Base-by-base conservation (phyloP, 2,888 invertebrate genomes). In the Athripsodes cinereus region DNA sequence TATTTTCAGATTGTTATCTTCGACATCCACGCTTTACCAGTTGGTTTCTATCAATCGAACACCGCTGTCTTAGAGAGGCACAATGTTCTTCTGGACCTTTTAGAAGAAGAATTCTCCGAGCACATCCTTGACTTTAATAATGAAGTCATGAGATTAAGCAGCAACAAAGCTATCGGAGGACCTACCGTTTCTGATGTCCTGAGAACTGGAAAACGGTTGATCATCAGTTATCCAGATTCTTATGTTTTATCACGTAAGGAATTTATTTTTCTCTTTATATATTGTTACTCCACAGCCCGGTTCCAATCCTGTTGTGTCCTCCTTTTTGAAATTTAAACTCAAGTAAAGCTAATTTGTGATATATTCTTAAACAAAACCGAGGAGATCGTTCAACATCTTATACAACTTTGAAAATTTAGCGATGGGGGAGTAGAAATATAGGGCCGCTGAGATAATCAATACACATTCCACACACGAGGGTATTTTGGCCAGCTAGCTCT, bases 11-110 rank as follows among this genome's bases (percentile, higher is more conserved):
- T 91, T 31, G 78, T 92, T 10, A 83, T 93, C 61, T 71, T 93
- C 52, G 92, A 93, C 68, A 88, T 93, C 49, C 91, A 92, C 67
- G 84, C 90, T 60, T 91, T 92, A 71, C 90, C 90, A 1, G 74
- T 84, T 18, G 85, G 85, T 2, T 84, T 86, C 65, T 77, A 78
- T 65, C 69, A 74, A 22, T 67, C 69, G 1, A 71, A 76, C 53
- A 75, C 76, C 34, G 69, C 74, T 1, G 74, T 78, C 22, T 74
- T 78, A 20, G 69, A 73, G 1, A 77, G 82, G 1, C 86, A 86
- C 67, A 70, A 71, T 8, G 76, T 80, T 13, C 70, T 86, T 1
- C 70, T 82, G n/a, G 72, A 77, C 40, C 70, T 83, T 50, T 69
- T 86, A 1, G 73, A 78, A 61, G 69, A 75, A 26, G 82, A 84